A percentile compares a stretch with the other conserved stretches of the same genome.
Evolutionary conservation across 2,113 vertebrate species (phyloP).

Genomic region (Sapayoa aenigma): DNA sequence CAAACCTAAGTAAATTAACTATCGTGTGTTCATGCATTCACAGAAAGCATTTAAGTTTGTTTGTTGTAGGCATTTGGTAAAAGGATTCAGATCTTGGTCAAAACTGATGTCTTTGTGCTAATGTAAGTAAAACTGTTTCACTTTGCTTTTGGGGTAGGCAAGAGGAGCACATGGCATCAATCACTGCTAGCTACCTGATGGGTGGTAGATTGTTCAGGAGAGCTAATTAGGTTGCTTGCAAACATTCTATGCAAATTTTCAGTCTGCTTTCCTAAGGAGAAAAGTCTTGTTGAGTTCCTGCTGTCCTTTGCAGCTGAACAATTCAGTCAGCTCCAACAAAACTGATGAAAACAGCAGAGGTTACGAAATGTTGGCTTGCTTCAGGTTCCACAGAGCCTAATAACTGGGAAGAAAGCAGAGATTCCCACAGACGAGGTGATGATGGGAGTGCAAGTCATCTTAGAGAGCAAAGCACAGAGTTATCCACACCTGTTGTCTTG

Average conservation of each 20-base stretch:
- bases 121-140: not conserved
- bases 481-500: accelerated
- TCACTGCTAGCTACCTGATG: not conserved
- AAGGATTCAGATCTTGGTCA: not conserved
- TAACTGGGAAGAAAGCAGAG: not conserved
- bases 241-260: not conserved
- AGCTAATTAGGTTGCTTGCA: not conserved
- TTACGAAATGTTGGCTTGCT: not conserved
- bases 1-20: not conserved
- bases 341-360: not conserved
- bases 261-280: not conserved
- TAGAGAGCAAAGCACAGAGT: not conserved
- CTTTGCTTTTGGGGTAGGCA: not conserved
- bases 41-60: not conserved
- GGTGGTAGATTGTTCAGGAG: not conserved
- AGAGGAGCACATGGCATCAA: not conserved
- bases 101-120: not conserved
- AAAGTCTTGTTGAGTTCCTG: not conserved
- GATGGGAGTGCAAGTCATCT: not conserved
- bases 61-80: not conserved
- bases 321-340: not conserved
- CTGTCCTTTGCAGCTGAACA: not conserved
- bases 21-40: not conserved
- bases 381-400: not conserved
- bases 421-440: accelerated